Conservation (phyloP, 2,888 invertebrate species). For the Laothoe populi region DNA sequence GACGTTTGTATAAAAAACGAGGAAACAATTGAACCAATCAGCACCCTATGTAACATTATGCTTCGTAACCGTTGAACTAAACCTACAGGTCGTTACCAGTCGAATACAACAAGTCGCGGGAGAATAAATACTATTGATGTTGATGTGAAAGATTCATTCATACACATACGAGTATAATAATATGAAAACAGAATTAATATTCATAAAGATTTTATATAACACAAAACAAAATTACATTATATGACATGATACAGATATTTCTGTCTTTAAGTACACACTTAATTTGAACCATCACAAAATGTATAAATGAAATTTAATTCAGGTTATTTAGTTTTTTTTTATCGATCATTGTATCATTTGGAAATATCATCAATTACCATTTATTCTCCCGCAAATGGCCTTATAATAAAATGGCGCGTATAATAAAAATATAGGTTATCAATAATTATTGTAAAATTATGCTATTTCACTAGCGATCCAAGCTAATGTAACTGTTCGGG, state of each 20-base stretch:
- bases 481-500: constrained; percentile 74
- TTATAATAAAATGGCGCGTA: constrained; percentile 34
- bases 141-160: neutral
- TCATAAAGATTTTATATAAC: too few species aligned
- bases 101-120: constrained; percentile 42
- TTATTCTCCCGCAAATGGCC: constrained; percentile 27
- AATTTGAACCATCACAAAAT: neutral
- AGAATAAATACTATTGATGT: constrained; percentile 24
- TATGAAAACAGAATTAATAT: too few species aligned
- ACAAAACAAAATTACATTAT: too few species aligned
- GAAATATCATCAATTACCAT: neutral
- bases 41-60: constrained; percentile 65
- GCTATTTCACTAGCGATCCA: constrained; percentile 74
- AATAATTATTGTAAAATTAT: constrained; percentile 61
- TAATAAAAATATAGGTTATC: constrained; percentile 27
- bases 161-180: too few species aligned
- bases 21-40: constrained; percentile 54
- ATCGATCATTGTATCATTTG: too few species aligned
- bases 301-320: neutral
- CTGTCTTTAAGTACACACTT: too few species aligned
- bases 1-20: constrained; percentile 43
- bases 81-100: constrained; percentile 53
- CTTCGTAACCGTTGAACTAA: constrained; percentile 57
- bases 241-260: too few species aligned
- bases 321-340: too few species aligned